Evolutionary conservation across 1,140 invertebrate genomes (phyloP), one percentile per base, ranked within the genome.

Genomic region (Aphaenogaster rudis): DNA sequence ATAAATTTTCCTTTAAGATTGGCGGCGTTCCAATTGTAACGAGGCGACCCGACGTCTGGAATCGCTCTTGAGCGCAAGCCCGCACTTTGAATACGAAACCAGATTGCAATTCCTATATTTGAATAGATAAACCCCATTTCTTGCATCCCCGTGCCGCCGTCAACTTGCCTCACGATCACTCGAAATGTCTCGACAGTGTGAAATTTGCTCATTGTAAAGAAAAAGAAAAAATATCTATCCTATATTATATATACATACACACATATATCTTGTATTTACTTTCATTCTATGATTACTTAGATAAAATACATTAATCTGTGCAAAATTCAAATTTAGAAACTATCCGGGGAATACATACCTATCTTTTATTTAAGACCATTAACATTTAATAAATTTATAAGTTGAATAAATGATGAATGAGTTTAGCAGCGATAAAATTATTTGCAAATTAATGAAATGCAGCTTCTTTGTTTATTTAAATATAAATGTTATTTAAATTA

Each of bases 11-110:
- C 28, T 79, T 11, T 39, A 72, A 86, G 52, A 91, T 80, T 89
- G 88, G 88, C 90, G 36, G 66, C 52, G 86, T 88, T 91, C 87
- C 90, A 87, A 90, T 91, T 87, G 89, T 91, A 90, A 90, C 89
- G 86, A 90, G 85, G 39, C 86, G 82, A 87, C 54, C 61, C 86
- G 69, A 74, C 74, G 84, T 90, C 79, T 87, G 80, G 81, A 90
- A 88, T 90, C 86, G 90, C 72, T 84, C 79, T 80, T 28, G 79
- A 52, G 84, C 79, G 52, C 39, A 54, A 71, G 42, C 42, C 54
- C 74, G 80, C 54, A 80, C 39, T 80, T 76, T 85, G 88, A 87
- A 91, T 88, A 91, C 86, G 82, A 84, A 86, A 90, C 48, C 63
- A 87, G 77, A 82, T 85, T 88, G 48, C 69, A 52, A 78, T 72